Evolutionary conservation across 2,113 vertebrate genomes (phyloP), one percentile per base, ranked within the genome.

Genomic region (Gavia stellata): DNA sequence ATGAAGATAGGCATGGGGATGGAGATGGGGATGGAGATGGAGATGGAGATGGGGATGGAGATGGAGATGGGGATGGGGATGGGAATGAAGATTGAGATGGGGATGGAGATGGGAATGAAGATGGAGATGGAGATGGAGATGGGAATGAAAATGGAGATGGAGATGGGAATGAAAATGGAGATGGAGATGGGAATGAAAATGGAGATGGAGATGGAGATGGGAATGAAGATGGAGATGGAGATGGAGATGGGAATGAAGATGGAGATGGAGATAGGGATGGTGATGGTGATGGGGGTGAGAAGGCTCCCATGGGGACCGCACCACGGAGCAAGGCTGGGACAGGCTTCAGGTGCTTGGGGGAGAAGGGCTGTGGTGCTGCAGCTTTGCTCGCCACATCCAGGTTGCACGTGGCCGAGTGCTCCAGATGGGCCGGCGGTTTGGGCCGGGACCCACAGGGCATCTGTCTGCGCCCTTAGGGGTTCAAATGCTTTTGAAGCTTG

Each of bases 381-480:
- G 50, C 53, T 49, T n/a, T 86, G 44, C 24, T 78, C 6, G 5
- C 24, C 1, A 0, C 18, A 40, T 34, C 36, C 40, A 17, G 9
- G 25, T 42, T 40, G 56, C 33, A 10, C 5, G 3, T 45, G 67
- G 62, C 20, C 0, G 0, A 44, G 33, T 13, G 10, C 16, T 42
- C 45, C 31, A 24, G 29, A 5, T 10, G 56, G 23, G 50, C 18
- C 2, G 7, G 12, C 20, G 45, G 36, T 17, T 40, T 21, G 36
- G 50, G 19, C 44, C 33, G 26, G 42, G 59, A 58, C 15, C 18
- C 12, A 0, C 52, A 28, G 55, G 56, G 20, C 0, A 0, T 17
- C 19, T 52, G 4, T 34, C 26, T 28, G 18, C 49, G 6, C 44
- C 34, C 44, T 29, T 34, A 20, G 73, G 59, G n/a, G 21, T 42